These are phyloP conservation scores for Rhombomys opimus DNA, from an alignment of 2,113 vertebrate genomes.

Conservation along the genomic window DNA sequence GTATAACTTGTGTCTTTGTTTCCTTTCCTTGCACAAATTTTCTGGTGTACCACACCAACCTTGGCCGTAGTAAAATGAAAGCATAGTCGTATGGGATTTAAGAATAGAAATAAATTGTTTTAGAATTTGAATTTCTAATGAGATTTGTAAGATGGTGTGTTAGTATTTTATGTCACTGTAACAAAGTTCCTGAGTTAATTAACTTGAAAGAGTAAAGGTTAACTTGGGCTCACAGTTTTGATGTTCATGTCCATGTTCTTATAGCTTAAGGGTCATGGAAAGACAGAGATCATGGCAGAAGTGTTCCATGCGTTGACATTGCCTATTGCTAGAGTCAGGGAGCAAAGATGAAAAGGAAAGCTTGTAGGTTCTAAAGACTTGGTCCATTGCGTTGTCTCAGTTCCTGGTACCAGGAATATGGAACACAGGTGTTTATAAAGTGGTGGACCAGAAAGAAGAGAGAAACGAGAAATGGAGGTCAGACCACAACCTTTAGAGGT, in stretches of 20 bases:
- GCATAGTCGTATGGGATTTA: neutral
- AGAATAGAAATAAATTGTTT: neutral
- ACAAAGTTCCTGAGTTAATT: neutral
- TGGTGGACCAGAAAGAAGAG: neutral
- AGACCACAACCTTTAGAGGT: neutral
- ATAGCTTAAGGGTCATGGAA: neutral
- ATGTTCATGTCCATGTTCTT: neutral
- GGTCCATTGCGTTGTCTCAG: neutral
- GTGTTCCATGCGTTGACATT: no score
- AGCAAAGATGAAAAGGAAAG: neutral
- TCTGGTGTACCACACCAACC: neutral
- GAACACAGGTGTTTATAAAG: no score
- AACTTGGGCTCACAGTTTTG: neutral
- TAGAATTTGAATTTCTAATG: neutral
- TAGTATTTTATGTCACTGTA: no score
- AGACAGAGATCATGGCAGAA: neutral
- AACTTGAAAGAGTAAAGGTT: neutral
- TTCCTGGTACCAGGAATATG: no score
- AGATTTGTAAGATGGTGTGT: neutral
- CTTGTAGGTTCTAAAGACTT: neutral
- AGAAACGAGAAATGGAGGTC: neutral
- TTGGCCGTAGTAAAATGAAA: neutral
- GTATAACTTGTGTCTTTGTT: neutral
- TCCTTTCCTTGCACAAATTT: neutral
- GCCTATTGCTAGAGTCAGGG: neutral